Base-by-base conservation (phyloP, 1,140 invertebrate species). In the Pseudomyrmex cubaensis region DNA sequence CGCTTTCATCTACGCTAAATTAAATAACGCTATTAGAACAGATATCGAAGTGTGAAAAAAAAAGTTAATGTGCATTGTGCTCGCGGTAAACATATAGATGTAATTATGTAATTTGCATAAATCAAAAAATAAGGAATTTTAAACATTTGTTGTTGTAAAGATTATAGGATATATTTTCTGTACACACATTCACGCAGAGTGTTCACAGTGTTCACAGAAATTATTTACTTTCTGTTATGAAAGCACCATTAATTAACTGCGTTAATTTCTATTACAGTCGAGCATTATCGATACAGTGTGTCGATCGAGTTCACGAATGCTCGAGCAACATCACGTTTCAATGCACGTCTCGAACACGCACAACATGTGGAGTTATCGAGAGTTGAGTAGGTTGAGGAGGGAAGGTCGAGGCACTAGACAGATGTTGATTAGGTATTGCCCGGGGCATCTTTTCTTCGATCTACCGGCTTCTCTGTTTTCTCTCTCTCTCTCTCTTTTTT, bases 401-500 rank as follows among this genome's bases (percentile, higher is more conserved):
- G 87, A 87, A 90, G 87, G 87, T 90, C 90, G 84, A 87, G 74
- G 73, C 91, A 87, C 86, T 92, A 91, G 91, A 91, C 90, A 92
- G 92, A 93, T 92, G 92, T 92, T 92, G 92, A 93, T 93, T 93
- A 93, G 92, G 87, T 85, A 69, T 50, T 83, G 91, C 91, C 91
- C 82, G 84, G 66, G 90, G 91, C 91, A 76, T 87, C 84, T 64
- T 89, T 86, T 75, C 66, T 83, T 76, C 76, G 44, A 70, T 80
- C 64, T 20, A 69, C 63, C 76, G 64, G 35, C 54, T 12, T 25
- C 44, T 70, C 44, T 17, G 22, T n/a, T n/a, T n/a, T n/a, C 20
- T 83, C 5, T 84, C 52, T 74, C 62, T 35, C n/a, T 35, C 22
- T 46, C 44, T 52, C 63, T 82, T 64, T 20, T 52, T 70, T 76